Percentiles rank a stretch among this genome's conserved stretches.
These are phyloP conservation scores for Myotis yumanensis DNA, from an alignment of 2,113 vertebrate genomes.

Conservation along the genomic window DNA sequence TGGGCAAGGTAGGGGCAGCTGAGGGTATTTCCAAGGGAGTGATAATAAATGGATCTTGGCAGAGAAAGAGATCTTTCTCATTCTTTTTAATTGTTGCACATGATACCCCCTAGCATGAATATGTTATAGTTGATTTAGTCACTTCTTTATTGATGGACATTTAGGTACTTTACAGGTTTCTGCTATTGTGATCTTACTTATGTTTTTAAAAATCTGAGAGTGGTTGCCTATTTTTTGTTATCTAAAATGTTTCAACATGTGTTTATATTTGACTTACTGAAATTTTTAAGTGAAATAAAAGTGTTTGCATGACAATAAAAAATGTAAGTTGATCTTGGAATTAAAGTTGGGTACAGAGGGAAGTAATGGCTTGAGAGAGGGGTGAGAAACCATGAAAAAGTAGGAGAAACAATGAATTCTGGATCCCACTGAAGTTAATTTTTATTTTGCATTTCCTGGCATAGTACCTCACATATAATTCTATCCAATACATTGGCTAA, in stretches of 20 bases:
- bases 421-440: background rate
- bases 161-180: background rate
- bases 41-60: background rate
- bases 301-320: background rate
- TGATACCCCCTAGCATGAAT: no score
- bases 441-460: background rate
- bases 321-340: background rate
- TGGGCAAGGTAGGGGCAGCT: background rate
- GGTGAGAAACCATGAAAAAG: background rate
- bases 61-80: background rate
- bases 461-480: background rate
- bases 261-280: background rate
- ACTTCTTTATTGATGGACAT: background rate
- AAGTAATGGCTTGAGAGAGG: background rate
- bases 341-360: background rate
- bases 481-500: background rate
- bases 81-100: background rate
- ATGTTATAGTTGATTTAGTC: background rate
- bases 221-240: background rate
- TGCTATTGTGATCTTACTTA: background rate
- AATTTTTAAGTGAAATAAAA: slow-evolving; percentile 12
- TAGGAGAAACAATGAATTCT: background rate
- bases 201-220: background rate
- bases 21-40: background rate
- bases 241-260: background rate